phyloP scores from a whole-genome alignment of 1,140 invertebrate genomes.

The Drosophila insularis region DNA sequence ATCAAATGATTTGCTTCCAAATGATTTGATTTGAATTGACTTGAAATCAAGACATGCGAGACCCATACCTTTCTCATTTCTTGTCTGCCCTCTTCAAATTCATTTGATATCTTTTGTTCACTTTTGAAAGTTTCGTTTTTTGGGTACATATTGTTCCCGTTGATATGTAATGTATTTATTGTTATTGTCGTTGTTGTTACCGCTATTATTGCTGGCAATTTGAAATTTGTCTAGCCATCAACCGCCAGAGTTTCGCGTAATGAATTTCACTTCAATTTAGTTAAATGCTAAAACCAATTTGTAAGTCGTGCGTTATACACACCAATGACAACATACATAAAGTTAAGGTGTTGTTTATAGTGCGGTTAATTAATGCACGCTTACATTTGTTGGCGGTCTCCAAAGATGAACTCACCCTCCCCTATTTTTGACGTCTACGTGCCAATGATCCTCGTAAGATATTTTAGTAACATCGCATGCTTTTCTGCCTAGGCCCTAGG shows the following conservation, averaged over 20 bases:
- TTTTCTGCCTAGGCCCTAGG: no score
- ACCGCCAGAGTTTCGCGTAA: constrained; percentile 43
- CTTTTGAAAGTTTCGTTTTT: constrained; percentile 24
- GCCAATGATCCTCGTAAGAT: no score
- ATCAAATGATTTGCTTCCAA: constrained; percentile 81
- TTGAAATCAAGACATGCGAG: constrained; percentile 59
- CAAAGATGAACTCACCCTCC: no score
- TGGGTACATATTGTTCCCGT: constrained; percentile 57
- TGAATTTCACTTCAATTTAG: constrained; percentile 76
- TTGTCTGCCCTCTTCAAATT: constrained; percentile 42
- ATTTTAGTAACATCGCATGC: no score
- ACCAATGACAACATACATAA: constrained; percentile 12
- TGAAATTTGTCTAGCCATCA: constrained; percentile 48
- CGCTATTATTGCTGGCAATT: constrained; percentile 32
- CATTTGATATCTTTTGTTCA: constrained; percentile 61
- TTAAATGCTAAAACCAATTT: constrained; percentile 69
- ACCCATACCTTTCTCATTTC: constrained; percentile 21
- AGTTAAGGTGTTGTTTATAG: constrained; percentile 75
- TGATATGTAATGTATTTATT: not conserved
- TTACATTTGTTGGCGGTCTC: constrained; percentile 76
- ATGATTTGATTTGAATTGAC: constrained; percentile 81
- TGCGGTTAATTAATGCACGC: constrained; percentile 82
- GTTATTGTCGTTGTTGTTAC: not conserved
- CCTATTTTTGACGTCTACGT: no score
- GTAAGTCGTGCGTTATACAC: constrained; percentile 47